Conservation (phyloP, 2,113 vertebrate genomes). For the Sterrhoptilus dennistouni region DNA sequence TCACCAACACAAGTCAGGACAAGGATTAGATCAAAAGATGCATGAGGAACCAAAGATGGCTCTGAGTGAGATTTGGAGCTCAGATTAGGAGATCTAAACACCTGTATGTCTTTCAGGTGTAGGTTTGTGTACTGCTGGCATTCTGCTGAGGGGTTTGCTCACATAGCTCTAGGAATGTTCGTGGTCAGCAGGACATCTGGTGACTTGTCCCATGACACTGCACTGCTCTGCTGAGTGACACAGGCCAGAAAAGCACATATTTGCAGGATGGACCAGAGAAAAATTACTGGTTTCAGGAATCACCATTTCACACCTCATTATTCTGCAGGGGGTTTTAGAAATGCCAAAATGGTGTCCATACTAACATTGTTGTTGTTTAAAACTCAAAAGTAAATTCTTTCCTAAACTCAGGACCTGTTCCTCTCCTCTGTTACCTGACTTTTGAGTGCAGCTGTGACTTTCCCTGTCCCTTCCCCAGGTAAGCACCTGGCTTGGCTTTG, state of each 20-base stretch:
- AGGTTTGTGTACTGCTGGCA: not conserved
- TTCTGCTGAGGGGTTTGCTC: not conserved
- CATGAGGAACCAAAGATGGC: slow-evolving; percentile 36
- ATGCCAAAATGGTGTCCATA: not conserved
- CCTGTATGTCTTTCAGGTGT: slow-evolving; percentile 16
- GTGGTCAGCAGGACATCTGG: not conserved
- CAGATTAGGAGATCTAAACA: slow-evolving; percentile 53
- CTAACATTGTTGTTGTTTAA: not conserved
- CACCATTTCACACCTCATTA: not conserved
- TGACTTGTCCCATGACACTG: not conserved
- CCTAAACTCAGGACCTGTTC: not conserved
- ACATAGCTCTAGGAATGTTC: not conserved
- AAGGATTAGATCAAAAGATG: slow-evolving; percentile 56
- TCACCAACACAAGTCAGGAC: slow-evolving; percentile 62
- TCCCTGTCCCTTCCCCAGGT: not conserved
- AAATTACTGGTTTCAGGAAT: not conserved
- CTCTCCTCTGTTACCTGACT: not conserved
- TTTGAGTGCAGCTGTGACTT: not conserved
- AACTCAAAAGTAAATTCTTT: not conserved
- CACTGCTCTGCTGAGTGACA: not conserved
- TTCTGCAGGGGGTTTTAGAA: not conserved
- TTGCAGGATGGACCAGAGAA: not conserved
- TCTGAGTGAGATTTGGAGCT: slow-evolving; percentile 49
- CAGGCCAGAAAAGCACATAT: not conserved
- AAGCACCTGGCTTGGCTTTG: not conserved